These are phyloP conservation scores for Bubo blakistoni DNA, from an alignment of 2,113 vertebrate genomes.

Conservation along the genomic window DNA sequence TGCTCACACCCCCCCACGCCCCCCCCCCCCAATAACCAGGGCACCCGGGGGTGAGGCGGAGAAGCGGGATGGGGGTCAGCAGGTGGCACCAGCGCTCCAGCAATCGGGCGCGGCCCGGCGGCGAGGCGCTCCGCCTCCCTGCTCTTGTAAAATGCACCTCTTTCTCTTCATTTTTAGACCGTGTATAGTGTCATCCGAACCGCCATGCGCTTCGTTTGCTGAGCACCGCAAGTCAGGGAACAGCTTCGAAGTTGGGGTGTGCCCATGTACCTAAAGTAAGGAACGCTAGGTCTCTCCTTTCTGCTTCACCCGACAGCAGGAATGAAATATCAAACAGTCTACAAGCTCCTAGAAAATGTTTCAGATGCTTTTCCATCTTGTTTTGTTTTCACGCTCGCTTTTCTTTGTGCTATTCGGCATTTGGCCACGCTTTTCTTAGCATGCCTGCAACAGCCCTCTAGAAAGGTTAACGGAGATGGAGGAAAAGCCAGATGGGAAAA, in stretches of 20 bases:
- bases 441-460: background rate
- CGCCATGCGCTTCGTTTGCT: rapidly evolving
- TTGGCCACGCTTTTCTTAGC: background rate
- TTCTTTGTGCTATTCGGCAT: background rate
- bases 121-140: rapidly evolving
- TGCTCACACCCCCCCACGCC: too few relatives aligned
- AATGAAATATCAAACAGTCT: background rate
- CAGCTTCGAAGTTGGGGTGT: background rate
- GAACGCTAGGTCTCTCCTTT: background rate
- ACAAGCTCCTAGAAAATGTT: background rate
- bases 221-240: background rate
- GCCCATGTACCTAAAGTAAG: rapidly evolving
- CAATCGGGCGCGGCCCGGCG: background rate
- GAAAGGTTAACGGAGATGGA: background rate
- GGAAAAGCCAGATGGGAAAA: background rate
- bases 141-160: background rate
- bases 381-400: rapidly evolving
- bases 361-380: background rate
- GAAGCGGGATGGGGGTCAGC: background rate
- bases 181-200: background rate
- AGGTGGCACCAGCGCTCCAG: conserved; percentile 31
- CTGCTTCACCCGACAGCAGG: background rate
- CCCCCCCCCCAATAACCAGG: too few relatives aligned
- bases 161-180: background rate
- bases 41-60: too few relatives aligned